These are phyloP conservation scores for Trichomalopsis sarcophagae DNA, from an alignment of 1,140 invertebrate species.

Conservation along the genomic window DNA sequence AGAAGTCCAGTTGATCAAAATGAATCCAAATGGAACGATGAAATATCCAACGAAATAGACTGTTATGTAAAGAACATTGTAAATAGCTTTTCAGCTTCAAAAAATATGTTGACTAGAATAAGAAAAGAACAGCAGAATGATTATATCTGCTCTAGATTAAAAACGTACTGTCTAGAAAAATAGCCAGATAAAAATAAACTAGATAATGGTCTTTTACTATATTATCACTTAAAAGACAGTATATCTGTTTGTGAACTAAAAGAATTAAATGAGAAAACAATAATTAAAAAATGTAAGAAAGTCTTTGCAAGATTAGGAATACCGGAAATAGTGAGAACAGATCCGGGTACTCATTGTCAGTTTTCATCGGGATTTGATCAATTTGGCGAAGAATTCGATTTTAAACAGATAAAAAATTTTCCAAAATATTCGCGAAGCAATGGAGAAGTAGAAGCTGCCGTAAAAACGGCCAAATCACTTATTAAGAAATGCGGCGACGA, in stretches of 20 bases:
- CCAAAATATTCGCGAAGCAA: slow-evolving; percentile 61
- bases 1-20: slow-evolving; percentile 39
- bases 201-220: slow-evolving; percentile 41
- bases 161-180: slow-evolving; percentile 45
- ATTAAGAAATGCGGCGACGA: slow-evolving; percentile 57
- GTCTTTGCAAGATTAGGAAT: too few relatives aligned
- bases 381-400: too few relatives aligned
- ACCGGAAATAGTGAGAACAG: too few relatives aligned
- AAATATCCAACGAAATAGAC: background rate
- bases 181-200: slow-evolving; percentile 48
- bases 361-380: too few relatives aligned
- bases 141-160: too few relatives aligned
- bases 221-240: slow-evolving; percentile 54
- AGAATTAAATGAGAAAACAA: too few relatives aligned
- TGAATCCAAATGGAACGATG: background rate
- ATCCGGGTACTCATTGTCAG: too few relatives aligned
- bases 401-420: slow-evolving; percentile 58
- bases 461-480: slow-evolving; percentile 59
- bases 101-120: slow-evolving; percentile 33
- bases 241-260: too few relatives aligned
- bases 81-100: background rate
- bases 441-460: slow-evolving; percentile 60
- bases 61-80: slow-evolving; percentile 31
- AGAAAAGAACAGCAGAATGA: slow-evolving; percentile 49
- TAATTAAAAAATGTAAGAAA: too few relatives aligned